phyloP scores from a whole-genome alignment of 2,888 invertebrate genomes.

The Ichneumoninae sp. region DNA sequence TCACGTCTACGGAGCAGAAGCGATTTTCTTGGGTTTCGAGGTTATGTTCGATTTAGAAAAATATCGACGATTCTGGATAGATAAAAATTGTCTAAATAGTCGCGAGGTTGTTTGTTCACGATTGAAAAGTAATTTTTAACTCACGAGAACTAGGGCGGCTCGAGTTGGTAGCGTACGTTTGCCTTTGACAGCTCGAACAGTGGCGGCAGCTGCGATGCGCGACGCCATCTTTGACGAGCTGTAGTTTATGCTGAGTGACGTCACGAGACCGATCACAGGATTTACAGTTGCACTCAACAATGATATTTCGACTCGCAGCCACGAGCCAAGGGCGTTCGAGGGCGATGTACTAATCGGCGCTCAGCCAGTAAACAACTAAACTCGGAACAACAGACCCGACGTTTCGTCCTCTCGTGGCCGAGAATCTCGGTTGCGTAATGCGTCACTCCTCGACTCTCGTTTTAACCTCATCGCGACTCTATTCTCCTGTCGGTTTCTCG shows the following conservation, averaged over 20 bases:
- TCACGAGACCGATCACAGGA: neutral
- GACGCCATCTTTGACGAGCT: slow-evolving; percentile 88
- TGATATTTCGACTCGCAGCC: neutral
- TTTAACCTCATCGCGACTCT: slow-evolving; percentile 2
- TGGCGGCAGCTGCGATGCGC: slow-evolving; percentile 93
- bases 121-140: slow-evolving; percentile 65
- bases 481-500: neutral
- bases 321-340: slow-evolving; percentile 47
- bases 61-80: neutral
- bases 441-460: slow-evolving; percentile 2
- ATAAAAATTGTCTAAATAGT: slow-evolving; percentile 5
- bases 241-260: neutral
- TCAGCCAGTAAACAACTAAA: slow-evolving; percentile 10
- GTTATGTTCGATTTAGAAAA: slow-evolving; percentile 46
- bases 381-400: slow-evolving; percentile 7
- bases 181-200: slow-evolving; percentile 94
- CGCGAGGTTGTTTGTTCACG: neutral
- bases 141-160: slow-evolving; percentile 92
- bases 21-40: slow-evolving; percentile 49
- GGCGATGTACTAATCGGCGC: slow-evolving; percentile 24
- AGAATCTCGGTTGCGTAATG: slow-evolving; percentile 20
- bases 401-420: neutral
- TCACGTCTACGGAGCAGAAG: slow-evolving; percentile 53
- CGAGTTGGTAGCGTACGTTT: slow-evolving; percentile 92
- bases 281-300: neutral